A percentile compares a stretch with the other conserved stretches of the same genome.
phyloP scores from a whole-genome alignment of 2,888 invertebrate genomes.

The Conus canariensis region DNA sequence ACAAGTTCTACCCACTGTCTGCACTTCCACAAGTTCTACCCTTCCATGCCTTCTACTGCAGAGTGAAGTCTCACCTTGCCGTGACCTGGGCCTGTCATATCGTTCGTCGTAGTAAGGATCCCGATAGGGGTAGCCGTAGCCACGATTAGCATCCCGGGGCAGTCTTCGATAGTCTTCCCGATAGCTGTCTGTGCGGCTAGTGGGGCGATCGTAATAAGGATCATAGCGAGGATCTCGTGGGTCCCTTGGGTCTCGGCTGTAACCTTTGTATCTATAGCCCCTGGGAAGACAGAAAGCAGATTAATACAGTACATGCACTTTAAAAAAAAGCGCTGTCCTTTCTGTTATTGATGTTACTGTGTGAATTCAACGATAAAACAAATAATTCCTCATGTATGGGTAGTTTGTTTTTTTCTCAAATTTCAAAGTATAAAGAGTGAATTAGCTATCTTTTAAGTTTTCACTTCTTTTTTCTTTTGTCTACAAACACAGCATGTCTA shows the following conservation, averaged over 20 bases:
- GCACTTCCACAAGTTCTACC: no score
- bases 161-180: constrained; percentile 52
- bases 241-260: constrained; percentile 34
- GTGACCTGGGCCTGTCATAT: constrained; percentile 69
- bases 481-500: no score
- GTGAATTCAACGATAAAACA: no score
- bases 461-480: no score
- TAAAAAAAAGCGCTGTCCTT: no score
- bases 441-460: no score
- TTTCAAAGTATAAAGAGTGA: no score
- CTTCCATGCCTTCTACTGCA: no score
- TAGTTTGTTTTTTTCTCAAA: no score
- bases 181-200: constrained; percentile 55
- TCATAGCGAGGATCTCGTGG: constrained; percentile 32
- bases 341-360: no score
- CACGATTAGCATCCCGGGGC: constrained; percentile 28
- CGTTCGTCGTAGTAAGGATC: constrained; percentile 60
- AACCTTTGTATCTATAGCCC: constrained; percentile 33
- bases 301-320: background rate
- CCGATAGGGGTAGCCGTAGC: constrained; percentile 49
- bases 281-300: background rate
- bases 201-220: constrained; percentile 45
- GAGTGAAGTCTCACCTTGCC: constrained; percentile 59
- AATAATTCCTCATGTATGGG: no score
- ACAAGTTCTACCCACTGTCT: no score